Percentiles rank a stretch among this genome's conserved stretches.
Conservation (phyloP, 2,888 invertebrate genomes). For the Athetis lepigone region DNA sequence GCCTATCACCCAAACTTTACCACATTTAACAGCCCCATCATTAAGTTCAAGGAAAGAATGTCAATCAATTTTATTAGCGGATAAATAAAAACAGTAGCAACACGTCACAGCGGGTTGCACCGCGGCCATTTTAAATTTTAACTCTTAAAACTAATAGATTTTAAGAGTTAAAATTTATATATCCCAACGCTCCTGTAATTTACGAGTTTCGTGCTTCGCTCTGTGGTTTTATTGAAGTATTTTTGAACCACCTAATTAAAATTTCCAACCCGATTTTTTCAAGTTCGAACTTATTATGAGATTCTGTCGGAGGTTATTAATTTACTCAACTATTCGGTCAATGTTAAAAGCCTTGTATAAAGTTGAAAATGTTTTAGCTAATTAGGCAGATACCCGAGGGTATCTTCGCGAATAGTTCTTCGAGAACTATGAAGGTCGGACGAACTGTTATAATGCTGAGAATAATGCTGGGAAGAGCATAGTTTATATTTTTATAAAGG, state of each 20-base stretch:
- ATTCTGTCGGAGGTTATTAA: slow-evolving; percentile 74
- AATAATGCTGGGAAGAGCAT: slow-evolving; percentile 3
- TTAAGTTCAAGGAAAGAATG: slow-evolving; percentile 79
- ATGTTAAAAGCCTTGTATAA: slow-evolving; percentile 61
- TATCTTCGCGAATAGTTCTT: slow-evolving; percentile 44
- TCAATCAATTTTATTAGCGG: slow-evolving; percentile 87
- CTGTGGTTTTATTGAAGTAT: slow-evolving; percentile 84
- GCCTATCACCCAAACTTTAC: slow-evolving; percentile 41
- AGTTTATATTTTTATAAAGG: slow-evolving; percentile 7
- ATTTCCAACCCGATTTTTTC: slow-evolving; percentile 70
- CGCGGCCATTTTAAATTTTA: slow-evolving; percentile 78
- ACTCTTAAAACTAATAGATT: slow-evolving; percentile 74
- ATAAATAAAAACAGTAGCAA: slow-evolving; percentile 86
- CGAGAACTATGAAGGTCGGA: slow-evolving; percentile 30
- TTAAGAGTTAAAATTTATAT: slow-evolving; percentile 77
- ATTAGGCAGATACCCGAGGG: slow-evolving; percentile 49
- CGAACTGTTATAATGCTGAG: not conserved
- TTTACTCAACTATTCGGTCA: slow-evolving; percentile 76
- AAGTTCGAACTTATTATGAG: slow-evolving; percentile 60
- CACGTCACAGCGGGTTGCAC: slow-evolving; percentile 68
- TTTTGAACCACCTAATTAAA: slow-evolving; percentile 83
- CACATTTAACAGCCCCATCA: slow-evolving; percentile 66
- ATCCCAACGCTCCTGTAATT: slow-evolving; percentile 79
- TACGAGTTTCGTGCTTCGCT: slow-evolving; percentile 76
- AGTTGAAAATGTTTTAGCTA: slow-evolving; percentile 56